Evolutionary conservation across 2,888 invertebrate genomes (phyloP).

Genomic region (Myathropa florea): DNA sequence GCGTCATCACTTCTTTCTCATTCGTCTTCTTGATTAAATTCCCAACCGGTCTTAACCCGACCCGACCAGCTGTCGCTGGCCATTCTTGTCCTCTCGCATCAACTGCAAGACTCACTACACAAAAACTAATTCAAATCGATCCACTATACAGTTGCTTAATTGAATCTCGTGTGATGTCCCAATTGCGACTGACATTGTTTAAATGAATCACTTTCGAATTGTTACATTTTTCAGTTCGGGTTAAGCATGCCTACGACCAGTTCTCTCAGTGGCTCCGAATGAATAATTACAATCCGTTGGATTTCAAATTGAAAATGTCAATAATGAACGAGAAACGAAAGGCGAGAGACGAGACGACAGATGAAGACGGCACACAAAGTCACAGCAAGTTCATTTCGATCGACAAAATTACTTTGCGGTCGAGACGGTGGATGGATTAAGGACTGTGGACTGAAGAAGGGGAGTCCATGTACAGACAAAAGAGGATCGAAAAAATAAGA

Average conservation of each 20-base stretch:
- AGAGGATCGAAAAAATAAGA: neutral
- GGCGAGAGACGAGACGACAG: neutral
- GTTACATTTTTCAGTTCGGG: neutral
- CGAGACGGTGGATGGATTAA: neutral
- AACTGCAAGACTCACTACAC: neutral
- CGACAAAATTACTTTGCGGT: constrained; percentile 29
- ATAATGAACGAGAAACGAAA: constrained; percentile 20
- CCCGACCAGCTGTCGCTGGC: neutral
- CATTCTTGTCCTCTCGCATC: neutral
- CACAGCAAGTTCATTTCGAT: constrained; percentile 16
- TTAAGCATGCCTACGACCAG: neutral
- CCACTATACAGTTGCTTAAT: neutral
- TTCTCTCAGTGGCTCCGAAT: constrained; percentile 5
- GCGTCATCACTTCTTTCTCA: neutral
- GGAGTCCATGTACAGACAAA: neutral
- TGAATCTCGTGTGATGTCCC: constrained; percentile 19
- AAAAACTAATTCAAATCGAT: neutral
- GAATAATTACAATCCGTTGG: constrained; percentile 45
- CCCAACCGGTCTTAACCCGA: neutral
- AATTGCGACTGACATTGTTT: neutral
- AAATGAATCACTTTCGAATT: neutral
- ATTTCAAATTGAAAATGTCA: constrained; percentile 51
- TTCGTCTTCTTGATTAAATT: neutral
- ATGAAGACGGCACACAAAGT: constrained; percentile 10
- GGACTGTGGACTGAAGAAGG: neutral